Evolutionary conservation across 2,113 vertebrate species (phyloP).

Genomic region (Nesogale talazaci): DNA sequence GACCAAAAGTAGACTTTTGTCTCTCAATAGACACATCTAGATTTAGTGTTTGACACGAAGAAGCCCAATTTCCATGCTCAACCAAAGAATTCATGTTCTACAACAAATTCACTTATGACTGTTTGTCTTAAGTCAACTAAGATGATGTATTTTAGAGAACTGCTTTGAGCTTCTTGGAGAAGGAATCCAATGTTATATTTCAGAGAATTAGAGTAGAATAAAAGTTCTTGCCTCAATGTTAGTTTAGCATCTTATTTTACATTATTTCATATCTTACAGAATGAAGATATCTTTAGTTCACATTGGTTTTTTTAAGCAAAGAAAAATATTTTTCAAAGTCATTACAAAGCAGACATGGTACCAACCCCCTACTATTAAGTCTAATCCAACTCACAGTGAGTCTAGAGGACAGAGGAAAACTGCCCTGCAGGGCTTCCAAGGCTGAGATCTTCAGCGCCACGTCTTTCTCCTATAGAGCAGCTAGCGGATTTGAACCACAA

Average conservation of each 20-base stretch:
- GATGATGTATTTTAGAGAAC: slow-evolving; percentile 26
- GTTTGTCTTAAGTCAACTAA: slow-evolving; percentile 41
- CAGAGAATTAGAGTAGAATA: not conserved
- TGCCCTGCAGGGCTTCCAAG: too few relatives aligned
- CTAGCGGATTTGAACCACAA: too few relatives aligned
- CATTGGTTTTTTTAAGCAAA: slow-evolving; percentile 59
- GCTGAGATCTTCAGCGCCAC: too few relatives aligned
- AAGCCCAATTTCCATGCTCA: not conserved
- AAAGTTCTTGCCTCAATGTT: slow-evolving; percentile 4
- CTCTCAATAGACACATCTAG: not conserved
- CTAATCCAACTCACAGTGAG: too few relatives aligned
- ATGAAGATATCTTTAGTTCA: slow-evolving; percentile 10
- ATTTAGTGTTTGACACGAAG: slow-evolving; percentile 2
- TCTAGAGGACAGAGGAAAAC: too few relatives aligned
- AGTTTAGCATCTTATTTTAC: slow-evolving; percentile 10
- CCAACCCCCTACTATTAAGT: too few relatives aligned
- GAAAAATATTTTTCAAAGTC: slow-evolving; percentile 17
- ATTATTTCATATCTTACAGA: not conserved
- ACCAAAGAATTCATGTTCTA: not conserved
- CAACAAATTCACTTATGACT: slow-evolving; percentile 47
- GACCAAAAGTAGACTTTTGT: not conserved
- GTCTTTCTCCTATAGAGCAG: too few relatives aligned
- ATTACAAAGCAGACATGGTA: slow-evolving; percentile 9
- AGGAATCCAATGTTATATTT: slow-evolving; percentile 26
- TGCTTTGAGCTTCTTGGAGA: not conserved